phyloP scores from a whole-genome alignment of 2,888 invertebrate species.

The Cerceris rybyensis region DNA sequence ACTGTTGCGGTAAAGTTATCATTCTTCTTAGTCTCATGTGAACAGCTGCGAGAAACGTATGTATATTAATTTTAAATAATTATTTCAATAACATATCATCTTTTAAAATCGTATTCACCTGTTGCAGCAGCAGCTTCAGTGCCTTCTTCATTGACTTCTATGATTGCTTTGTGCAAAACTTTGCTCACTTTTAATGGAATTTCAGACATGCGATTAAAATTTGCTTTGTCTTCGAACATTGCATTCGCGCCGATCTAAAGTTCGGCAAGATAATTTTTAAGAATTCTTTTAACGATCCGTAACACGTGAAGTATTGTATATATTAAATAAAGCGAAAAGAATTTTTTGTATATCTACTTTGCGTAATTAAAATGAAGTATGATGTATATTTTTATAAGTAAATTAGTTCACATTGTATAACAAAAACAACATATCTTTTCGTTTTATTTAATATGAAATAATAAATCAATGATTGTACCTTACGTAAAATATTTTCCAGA shows the following conservation, averaged over 20 bases:
- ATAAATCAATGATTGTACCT: conserved; percentile 74
- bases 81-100: background rate
- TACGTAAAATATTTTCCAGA: conserved; percentile 76
- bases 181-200: conserved; percentile 80
- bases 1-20: conserved; percentile 65
- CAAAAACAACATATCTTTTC: background rate
- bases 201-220: conserved; percentile 81
- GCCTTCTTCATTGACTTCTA: conserved; percentile 84
- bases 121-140: conserved; percentile 84
- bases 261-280: background rate
- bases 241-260: conserved; percentile 80
- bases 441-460: background rate
- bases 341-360: too few species aligned
- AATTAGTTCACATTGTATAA: too few species aligned
- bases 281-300: background rate
- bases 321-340: background rate
- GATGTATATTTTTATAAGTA: too few species aligned
- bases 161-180: conserved; percentile 83
- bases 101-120: conserved; percentile 74
- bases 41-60: conserved; percentile 61
- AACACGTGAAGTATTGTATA: background rate
- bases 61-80: conserved; percentile 1
- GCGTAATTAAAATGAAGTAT: too few species aligned
- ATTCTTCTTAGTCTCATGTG: conserved; percentile 68
- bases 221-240: conserved; percentile 80